These are phyloP conservation scores for Dasyprocta punctata DNA, from an alignment of 2,113 vertebrate species.

Conservation along the genomic window DNA sequence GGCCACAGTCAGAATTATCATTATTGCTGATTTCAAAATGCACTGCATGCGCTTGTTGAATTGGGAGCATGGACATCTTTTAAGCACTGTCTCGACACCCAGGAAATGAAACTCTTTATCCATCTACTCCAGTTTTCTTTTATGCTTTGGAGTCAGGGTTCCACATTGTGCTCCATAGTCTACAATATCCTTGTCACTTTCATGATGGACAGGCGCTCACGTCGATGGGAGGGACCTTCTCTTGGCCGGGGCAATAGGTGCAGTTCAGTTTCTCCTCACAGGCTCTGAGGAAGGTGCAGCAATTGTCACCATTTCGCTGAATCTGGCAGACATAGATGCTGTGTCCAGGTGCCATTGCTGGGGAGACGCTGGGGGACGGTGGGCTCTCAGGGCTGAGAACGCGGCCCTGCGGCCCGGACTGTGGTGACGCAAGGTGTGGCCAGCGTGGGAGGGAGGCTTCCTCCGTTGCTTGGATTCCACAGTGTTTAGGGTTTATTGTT, in stretches of 20 bases:
- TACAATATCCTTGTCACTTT: neutral
- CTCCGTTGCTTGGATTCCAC: neutral
- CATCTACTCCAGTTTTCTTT: neutral
- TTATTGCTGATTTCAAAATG: neutral
- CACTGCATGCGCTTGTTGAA: neutral
- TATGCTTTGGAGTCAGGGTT: too few species aligned
- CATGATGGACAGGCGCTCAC: neutral
- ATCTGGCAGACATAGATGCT: neutral
- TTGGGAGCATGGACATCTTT: neutral
- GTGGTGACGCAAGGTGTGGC: too few species aligned
- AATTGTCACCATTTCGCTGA: too few species aligned
- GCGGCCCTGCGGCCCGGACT: neutral
- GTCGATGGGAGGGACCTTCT: neutral
- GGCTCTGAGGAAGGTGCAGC: neutral
- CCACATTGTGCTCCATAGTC: neutral
- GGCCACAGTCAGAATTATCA: neutral
- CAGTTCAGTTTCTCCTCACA: neutral
- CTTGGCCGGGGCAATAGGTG: neutral
- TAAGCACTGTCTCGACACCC: neutral
- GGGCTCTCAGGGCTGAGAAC: too few species aligned
- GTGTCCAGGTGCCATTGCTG: too few species aligned
- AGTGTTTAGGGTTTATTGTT: neutral
- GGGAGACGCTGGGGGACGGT: neutral
- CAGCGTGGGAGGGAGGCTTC: too few species aligned
- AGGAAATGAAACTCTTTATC: neutral